Conservation (phyloP, 2,113 vertebrate genomes). For the Cyprinodon variegatus region DNA sequence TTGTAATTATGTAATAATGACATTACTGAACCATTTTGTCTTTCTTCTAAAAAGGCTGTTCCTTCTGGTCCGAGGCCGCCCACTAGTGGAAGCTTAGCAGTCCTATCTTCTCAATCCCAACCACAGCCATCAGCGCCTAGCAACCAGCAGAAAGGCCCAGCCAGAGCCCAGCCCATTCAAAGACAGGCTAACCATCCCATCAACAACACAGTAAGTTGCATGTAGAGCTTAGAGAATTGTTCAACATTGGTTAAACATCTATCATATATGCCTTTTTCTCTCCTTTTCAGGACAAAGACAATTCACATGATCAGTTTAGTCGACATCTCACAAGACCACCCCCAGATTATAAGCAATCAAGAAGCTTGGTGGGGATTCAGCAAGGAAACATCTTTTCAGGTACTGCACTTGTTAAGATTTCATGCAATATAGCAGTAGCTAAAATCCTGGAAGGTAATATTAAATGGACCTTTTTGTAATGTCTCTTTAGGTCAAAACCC, state of each 20-base stretch:
- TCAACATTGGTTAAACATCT: not conserved
- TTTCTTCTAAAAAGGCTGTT: slow-evolving; percentile 54
- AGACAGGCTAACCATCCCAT: slow-evolving; percentile 85
- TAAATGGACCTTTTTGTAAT: not conserved
- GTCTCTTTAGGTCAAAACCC: slow-evolving; percentile 77
- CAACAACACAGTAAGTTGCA: slow-evolving; percentile 80
- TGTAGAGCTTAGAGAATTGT: not conserved
- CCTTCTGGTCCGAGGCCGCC: slow-evolving; percentile 65
- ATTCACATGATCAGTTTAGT: slow-evolving; percentile 88
- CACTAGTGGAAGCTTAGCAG: slow-evolving; percentile 59
- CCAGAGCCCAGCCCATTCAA: slow-evolving; percentile 83
- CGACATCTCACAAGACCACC: slow-evolving; percentile 92
- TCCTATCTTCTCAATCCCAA: slow-evolving; percentile 72
- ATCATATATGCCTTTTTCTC: slow-evolving; percentile 3
- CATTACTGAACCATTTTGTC: not conserved
- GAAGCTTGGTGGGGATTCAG: slow-evolving; percentile 83
- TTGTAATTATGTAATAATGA: not conserved
- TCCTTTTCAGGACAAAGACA: slow-evolving; percentile 87
- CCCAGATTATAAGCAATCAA: slow-evolving; percentile 94
- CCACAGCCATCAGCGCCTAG: slow-evolving; percentile 76
- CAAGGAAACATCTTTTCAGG: slow-evolving; percentile 85
- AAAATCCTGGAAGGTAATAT: not conserved
- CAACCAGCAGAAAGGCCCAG: slow-evolving; percentile 77
- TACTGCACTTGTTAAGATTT: slow-evolving; percentile 46
- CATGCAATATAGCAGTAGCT: not conserved